A percentile compares a stretch with the other conserved stretches of the same genome.
Conservation (phyloP, 23 tunicate genomes). For the Pegea sp. region DNA sequence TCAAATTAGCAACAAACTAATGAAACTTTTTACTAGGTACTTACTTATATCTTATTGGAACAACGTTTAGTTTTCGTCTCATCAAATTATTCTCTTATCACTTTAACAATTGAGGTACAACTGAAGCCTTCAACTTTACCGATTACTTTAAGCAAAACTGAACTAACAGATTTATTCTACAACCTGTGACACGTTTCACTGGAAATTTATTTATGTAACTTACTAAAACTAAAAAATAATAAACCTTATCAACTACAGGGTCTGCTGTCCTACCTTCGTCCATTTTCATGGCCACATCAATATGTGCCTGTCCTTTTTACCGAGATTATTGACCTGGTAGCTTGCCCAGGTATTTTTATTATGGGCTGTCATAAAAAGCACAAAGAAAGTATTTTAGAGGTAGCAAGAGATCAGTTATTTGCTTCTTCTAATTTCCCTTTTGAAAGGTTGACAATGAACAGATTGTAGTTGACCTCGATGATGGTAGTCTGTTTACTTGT, state of each 20-base stretch:
- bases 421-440: background rate
- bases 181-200: too few species aligned
- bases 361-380: conserved; percentile 80
- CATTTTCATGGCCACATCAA: conserved; percentile 65
- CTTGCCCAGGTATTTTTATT: conserved; percentile 69
- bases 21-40: conserved; percentile 26
- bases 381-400: conserved; percentile 34
- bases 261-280: conserved; percentile 26
- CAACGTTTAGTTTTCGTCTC: conserved; percentile 55
- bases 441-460: conserved; percentile 63
- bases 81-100: conserved; percentile 17
- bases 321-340: conserved; percentile 56
- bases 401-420: background rate
- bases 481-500: too few species aligned
- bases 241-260: too few species aligned
- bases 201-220: too few species aligned
- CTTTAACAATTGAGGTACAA: conserved; percentile 51
- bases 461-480: conserved; percentile 48
- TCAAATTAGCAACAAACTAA: too few species aligned
- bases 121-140: too few species aligned
- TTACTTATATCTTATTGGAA: conserved; percentile 52
- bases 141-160: too few species aligned
- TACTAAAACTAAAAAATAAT: too few species aligned
- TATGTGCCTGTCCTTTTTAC: conserved; percentile 47
- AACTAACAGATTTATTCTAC: too few species aligned